Evolutionary conservation across 1,140 invertebrate genomes (phyloP), one percentile per base, ranked within the genome.

Genomic region (Tigriopus japonicus): DNA sequence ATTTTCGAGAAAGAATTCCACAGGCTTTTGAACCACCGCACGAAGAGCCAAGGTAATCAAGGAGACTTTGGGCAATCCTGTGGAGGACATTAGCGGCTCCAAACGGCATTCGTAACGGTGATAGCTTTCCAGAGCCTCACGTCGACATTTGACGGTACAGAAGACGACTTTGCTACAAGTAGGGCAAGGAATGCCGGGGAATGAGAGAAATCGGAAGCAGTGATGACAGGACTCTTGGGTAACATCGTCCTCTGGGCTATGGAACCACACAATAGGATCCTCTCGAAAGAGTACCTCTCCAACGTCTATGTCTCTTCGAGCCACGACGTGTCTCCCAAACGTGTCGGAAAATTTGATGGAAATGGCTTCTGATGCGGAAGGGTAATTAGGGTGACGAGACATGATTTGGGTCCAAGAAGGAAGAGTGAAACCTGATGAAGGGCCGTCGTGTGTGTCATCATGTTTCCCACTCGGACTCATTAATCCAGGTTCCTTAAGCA

Each of bases 221-320:
- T 58, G 17, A 13, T 41, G 15, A 41, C 55, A 58, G 45, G 45
- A 49, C n/a, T 15, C n/a, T 21, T 15, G n/a, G n/a, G 42, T 23
- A 6, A 58, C n/a, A 7, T 23, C 40, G 40, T 58, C 41, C 15
- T 58, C 55, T 42, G 41, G 55, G 28, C 41, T 51, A 28, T 41
- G 21, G 28, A 43, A 58, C 14, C 52, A 42, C 15, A 58, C 59
- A 60, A 61, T 60, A 9, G 59, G 59, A n/a, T 51, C 21, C 40
- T 61, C 59, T 15, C 19, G 10, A 24, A 61, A 61, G 17, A 61
- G 28, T 10, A 61, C 51, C 12, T 61, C 59, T 53, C 59, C 59
- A 5, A 51, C 49, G 7, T 56, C 2, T 7, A 61, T 61, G 35
- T 53, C 51, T 17, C 17, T 54, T n/a, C 14, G 52, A 24, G 59